phyloP scores from a whole-genome alignment of 2,113 vertebrate genomes.

The Oenanthe melanoleuca region DNA sequence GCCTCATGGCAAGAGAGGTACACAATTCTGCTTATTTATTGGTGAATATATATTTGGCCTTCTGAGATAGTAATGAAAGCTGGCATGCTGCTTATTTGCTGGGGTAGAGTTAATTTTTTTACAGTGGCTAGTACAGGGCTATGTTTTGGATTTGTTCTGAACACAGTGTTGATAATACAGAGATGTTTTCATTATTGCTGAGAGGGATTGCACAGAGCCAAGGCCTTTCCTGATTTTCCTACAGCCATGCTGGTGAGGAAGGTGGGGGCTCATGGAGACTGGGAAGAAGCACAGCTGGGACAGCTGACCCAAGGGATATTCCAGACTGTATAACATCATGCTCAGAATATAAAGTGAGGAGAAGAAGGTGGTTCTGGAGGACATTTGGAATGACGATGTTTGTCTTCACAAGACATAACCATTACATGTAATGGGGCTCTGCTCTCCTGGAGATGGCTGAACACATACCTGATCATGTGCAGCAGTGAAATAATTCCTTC shows the following conservation, averaged over 20 bases:
- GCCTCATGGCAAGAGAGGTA: not conserved
- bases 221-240: not conserved
- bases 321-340: not conserved
- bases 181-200: not conserved
- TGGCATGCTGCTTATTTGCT: not conserved
- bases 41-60: not conserved
- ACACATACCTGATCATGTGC: not conserved
- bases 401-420: not conserved
- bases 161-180: not conserved
- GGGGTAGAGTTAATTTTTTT: not conserved
- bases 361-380: not conserved
- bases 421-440: not conserved
- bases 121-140: not conserved
- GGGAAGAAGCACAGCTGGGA: not conserved
- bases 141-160: not conserved
- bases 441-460: not conserved
- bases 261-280: fast-evolving
- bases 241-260: no score
- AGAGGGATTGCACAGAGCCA: not conserved
- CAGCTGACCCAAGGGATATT: not conserved
- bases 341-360: not conserved
- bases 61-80: not conserved
- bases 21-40: not conserved
- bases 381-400: not conserved
- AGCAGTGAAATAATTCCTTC: not conserved